Conservation (phyloP, 1,140 invertebrate genomes). For the Cepaea nemoralis region DNA sequence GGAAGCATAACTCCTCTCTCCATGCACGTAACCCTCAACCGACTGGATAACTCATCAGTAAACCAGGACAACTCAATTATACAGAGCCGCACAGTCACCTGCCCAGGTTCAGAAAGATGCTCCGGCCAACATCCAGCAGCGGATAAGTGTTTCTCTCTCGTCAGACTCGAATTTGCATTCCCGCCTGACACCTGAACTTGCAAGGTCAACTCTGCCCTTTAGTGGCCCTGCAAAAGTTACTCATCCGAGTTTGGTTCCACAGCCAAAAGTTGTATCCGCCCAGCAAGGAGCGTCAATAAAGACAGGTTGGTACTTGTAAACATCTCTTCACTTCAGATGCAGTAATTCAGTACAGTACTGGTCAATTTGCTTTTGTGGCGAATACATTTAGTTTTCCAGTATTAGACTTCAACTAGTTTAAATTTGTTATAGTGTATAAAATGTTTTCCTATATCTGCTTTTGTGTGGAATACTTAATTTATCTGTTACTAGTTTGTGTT, state of each 20-base stretch:
- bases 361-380: too few relatives aligned
- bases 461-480: too few relatives aligned
- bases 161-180: neutral
- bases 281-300: slow-evolving; percentile 12
- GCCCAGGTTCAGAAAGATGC: slow-evolving; percentile 13
- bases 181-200: neutral
- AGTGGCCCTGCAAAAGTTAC: neutral
- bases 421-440: too few relatives aligned
- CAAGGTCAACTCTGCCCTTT: slow-evolving; percentile 10
- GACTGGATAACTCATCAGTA: neutral
- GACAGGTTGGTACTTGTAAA: slow-evolving; percentile 1
- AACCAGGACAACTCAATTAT: neutral
- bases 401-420: too few relatives aligned
- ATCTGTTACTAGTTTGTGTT: too few relatives aligned
- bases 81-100: neutral
- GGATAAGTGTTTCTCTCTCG: slow-evolving; percentile 29
- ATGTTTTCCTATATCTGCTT: too few relatives aligned
- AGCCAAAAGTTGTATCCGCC: slow-evolving; percentile 17
- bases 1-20: slow-evolving; percentile 1
- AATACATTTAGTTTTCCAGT: too few relatives aligned
- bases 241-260: neutral
- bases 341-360: too few relatives aligned
- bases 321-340: too few relatives aligned
- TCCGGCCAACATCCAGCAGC: slow-evolving; percentile 7
- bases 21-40: slow-evolving; percentile 30